A percentile compares a stretch with the other conserved stretches of the same genome.
phyloP scores from a whole-genome alignment of 2,797 vertebrate genomes.

The Pangasius larnaudii region DNA sequence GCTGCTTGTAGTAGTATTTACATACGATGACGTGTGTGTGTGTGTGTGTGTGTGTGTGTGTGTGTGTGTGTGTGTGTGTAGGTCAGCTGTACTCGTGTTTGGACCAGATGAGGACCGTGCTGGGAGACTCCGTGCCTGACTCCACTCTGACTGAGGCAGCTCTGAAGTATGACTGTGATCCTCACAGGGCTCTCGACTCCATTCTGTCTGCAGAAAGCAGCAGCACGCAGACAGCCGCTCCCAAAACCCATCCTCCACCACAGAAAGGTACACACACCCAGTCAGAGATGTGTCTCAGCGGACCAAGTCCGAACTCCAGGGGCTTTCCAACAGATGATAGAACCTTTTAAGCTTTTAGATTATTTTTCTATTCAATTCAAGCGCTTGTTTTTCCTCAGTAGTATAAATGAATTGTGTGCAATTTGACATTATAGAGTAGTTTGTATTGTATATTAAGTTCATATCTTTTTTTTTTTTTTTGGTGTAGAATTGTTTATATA shows the following conservation, averaged over 20 bases:
- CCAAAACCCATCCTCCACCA: conserved; percentile 63
- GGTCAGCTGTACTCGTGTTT: conserved; percentile 92
- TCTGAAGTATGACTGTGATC: conserved; percentile 85
- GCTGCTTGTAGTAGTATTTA: neutral
- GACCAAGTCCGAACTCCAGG: conserved; percentile 44
- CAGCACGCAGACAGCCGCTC: conserved; percentile 45
- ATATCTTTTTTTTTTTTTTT: neutral
- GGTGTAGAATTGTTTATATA: neutral
- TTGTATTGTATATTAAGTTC: neutral
- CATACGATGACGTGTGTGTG: neutral
- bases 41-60: conserved; percentile 6
- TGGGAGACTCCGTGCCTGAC: conserved; percentile 87
- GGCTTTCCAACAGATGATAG: conserved; percentile 44
- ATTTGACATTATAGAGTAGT: neutral
- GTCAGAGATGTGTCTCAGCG: conserved; percentile 29
- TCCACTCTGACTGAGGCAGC: conserved; percentile 85
- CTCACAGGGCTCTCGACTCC: conserved; percentile 86
- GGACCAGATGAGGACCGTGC: conserved; percentile 91
- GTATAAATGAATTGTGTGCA: neutral
- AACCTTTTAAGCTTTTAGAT: conserved; percentile 2
- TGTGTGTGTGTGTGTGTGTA: conserved; percentile 68
- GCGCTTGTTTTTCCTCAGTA: neutral
- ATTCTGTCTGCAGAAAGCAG: conserved; percentile 81
- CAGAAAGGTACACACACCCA: conserved; percentile 79
- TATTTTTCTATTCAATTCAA: neutral